Percentiles rank a stretch among this genome's conserved stretches.
Conservation (phyloP, 2,113 vertebrate species). For the Gobiocypris rarus region DNA sequence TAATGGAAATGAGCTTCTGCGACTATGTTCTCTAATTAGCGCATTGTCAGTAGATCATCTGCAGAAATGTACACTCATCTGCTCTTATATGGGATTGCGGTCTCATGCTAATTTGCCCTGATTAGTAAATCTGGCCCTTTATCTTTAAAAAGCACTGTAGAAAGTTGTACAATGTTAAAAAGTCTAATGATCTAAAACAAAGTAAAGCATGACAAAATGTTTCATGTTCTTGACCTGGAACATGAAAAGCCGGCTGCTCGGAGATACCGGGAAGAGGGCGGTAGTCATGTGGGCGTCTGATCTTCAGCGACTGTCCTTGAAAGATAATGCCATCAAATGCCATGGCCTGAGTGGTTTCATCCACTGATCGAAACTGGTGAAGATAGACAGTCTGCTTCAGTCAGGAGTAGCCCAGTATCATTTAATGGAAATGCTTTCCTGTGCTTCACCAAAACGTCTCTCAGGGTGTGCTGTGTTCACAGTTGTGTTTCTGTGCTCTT, state of each 20-base stretch:
- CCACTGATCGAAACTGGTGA: slow-evolving; percentile 76
- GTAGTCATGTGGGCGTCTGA: slow-evolving; percentile 78
- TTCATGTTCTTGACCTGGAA: slow-evolving; percentile 74
- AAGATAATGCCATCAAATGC: slow-evolving; percentile 80
- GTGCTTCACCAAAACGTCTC: not conserved
- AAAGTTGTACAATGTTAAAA: not conserved
- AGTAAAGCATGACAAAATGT: not conserved
- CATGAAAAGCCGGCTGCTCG: slow-evolving; percentile 78
- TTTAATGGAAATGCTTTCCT: not conserved
- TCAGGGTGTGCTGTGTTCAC: no score
- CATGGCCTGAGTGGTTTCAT: slow-evolving; percentile 81
- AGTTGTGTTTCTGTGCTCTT: no score
- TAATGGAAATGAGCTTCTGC: no score
- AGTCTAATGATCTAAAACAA: not conserved
- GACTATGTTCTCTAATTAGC: no score
- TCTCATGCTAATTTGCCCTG: no score
- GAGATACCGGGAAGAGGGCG: slow-evolving; percentile 78
- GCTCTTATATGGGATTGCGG: no score
- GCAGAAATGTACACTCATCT: no score
- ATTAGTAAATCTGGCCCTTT: no score
- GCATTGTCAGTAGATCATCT: no score
- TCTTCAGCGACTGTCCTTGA: slow-evolving; percentile 80
- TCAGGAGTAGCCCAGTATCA: not conserved
- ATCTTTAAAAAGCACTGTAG: not conserved
- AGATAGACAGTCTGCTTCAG: not conserved